A percentile compares a stretch with the other conserved stretches of the same genome.
phyloP scores from a whole-genome alignment of 1,140 invertebrate genomes.

The Anadara kagoshimensis region DNA sequence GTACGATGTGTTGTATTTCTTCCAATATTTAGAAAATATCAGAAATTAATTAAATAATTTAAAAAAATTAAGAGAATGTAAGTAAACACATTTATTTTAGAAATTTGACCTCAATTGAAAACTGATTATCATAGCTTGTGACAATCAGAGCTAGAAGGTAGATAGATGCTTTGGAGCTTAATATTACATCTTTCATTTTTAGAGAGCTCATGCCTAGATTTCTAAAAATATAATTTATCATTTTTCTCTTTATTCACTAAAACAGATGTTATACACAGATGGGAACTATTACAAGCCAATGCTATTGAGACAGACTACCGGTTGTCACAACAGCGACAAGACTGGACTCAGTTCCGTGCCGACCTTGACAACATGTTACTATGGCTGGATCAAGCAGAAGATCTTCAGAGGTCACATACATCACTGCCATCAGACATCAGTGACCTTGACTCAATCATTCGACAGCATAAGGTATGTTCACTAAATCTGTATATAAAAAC shows the following conservation, averaged over 20 bases:
- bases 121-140: too few species aligned
- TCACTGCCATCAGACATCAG: conserved; percentile 85
- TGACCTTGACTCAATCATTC: conserved; percentile 88
- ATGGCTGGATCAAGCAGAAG: conserved; percentile 92
- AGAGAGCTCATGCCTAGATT: neutral
- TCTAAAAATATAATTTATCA: neutral
- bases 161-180: too few species aligned
- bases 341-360: conserved; percentile 91
- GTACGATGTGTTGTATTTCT: too few species aligned
- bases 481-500: neutral
- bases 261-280: conserved; percentile 78
- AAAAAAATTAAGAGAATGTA: too few species aligned
- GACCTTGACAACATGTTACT: conserved; percentile 92
- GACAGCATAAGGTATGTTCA: conserved; percentile 77
- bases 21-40: too few species aligned
- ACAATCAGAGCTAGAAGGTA: too few species aligned
- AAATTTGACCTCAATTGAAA: too few species aligned
- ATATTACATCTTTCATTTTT: too few species aligned
- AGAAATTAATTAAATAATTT: too few species aligned
- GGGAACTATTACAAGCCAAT: conserved; percentile 77
- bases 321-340: conserved; percentile 83
- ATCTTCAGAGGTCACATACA: conserved; percentile 82
- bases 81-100: too few species aligned
- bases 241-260: neutral
- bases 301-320: conserved; percentile 85